A percentile compares a stretch with the other conserved stretches of the same genome.
Evolutionary conservation across 2,888 invertebrate genomes (phyloP).

Genomic region (Torymus texanus): DNA sequence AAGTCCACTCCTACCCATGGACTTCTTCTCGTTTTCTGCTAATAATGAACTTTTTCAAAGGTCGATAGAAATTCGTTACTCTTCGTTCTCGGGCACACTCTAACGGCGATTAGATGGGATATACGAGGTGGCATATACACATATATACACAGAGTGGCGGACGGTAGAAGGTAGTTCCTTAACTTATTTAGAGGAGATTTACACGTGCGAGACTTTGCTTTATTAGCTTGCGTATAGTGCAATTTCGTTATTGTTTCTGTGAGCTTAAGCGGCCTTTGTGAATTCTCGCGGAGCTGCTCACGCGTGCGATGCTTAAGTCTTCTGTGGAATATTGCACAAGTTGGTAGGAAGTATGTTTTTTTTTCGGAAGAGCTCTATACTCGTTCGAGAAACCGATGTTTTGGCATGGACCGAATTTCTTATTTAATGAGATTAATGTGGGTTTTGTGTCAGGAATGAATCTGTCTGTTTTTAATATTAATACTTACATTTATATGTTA

Average conservation of each 20-base stretch:
- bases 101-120: slow-evolving; percentile 14
- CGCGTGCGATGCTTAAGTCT: too few relatives aligned
- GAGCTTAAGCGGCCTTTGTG: slow-evolving; percentile 8
- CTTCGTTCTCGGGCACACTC: not conserved
- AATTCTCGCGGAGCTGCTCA: slow-evolving; percentile 1
- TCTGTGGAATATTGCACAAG: too few relatives aligned
- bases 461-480: too few relatives aligned
- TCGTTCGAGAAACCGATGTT: too few relatives aligned
- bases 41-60: slow-evolving; percentile 46
- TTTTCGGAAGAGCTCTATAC: too few relatives aligned
- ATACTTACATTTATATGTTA: too few relatives aligned
- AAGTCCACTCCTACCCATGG: not conserved
- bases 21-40: not conserved
- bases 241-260: slow-evolving; percentile 40
- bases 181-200: slow-evolving; percentile 37
- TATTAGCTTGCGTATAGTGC: slow-evolving; percentile 27
- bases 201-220: slow-evolving; percentile 26
- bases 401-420: too few relatives aligned
- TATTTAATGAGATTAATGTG: too few relatives aligned
- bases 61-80: slow-evolving; percentile 31
- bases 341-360: too few relatives aligned
- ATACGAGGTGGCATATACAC: not conserved
- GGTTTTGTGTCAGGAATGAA: too few relatives aligned
- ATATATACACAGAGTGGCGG: not conserved
- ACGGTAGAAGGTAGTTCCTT: not conserved